Base-by-base conservation (phyloP, 2,113 vertebrate genomes). In the Boulengerochromis microlepis region DNA sequence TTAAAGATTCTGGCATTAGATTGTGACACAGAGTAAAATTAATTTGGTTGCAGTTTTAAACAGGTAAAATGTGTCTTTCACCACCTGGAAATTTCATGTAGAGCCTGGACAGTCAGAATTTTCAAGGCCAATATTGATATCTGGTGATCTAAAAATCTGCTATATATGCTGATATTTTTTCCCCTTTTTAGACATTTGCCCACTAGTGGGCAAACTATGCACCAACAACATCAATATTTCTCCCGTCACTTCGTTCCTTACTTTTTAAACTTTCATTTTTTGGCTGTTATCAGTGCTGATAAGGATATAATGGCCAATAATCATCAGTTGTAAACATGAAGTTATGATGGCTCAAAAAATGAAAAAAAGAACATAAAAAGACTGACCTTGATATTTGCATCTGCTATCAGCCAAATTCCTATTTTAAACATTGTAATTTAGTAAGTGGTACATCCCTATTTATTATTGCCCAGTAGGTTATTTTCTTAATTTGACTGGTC, bases 191-290 rank as follows among this genome's bases (percentile, higher is more conserved):
- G 19, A 22, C 10, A 4, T 18, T 16, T 61, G 3, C 5, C 16
- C 8, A 19, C 5, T 35, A 64, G 29, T 64, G 29, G 1, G 10
- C 9, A 64, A 33, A 64, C 66, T 71, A 24, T 71, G 66, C 12
- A 42, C 5, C 35, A 71, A 42, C 3, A 6, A 22, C 35, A 40
- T 22, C 35, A 42, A 15, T 42, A 40, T 71, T 71, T 42, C n/a
- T 71, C n/a, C 12, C 2, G 0, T 42, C n/a, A 69, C 35, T 8
- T 15, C 3, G 12, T 3, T 69, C 8, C 64, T 40, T 16, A 0
- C 15, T 61, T 61, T 15, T 24, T 42, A 42, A 71, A 71, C n/a
- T 4, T 16, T 71, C 7, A 71, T 71, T 6, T 42, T 24, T 42
- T 15, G 0, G 12, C 66, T 10, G 35, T 71, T 71, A 71, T 71